Conservation (phyloP, 2,888 invertebrate genomes). For the Leucoma salicis region DNA sequence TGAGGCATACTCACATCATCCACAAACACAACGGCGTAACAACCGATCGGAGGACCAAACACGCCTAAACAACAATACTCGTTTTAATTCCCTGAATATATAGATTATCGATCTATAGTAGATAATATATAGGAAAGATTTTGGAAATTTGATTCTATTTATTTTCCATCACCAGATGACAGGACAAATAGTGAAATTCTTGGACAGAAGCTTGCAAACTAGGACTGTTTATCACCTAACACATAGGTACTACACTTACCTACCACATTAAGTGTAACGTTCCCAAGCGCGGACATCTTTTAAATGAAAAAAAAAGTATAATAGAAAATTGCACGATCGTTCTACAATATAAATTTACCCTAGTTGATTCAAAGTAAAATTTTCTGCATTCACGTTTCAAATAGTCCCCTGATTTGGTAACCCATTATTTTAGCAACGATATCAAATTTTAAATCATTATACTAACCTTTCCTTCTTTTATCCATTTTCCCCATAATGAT, state of each 20-base stretch:
- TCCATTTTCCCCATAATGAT: conserved; percentile 97
- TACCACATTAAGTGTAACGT: too few species aligned
- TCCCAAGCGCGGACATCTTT: too few species aligned
- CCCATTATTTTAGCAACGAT: background rate
- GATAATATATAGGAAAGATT: too few species aligned
- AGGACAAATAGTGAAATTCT: too few species aligned
- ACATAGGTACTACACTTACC: too few species aligned
- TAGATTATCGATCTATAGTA: too few species aligned
- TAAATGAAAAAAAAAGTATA: background rate
- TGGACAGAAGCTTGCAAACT: too few species aligned
- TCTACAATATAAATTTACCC: background rate
- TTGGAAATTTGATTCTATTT: too few species aligned
- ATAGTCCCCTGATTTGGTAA: background rate
- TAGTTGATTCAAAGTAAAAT: background rate
- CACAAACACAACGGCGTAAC: conserved; percentile 94
- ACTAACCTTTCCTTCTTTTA: conserved; percentile 90
- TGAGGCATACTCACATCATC: conserved; percentile 98
- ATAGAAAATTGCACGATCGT: too few species aligned
- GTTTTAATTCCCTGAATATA: too few species aligned
- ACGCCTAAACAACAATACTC: conserved; percentile 85
- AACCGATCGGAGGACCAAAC: conserved; percentile 95
- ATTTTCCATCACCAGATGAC: too few species aligned
- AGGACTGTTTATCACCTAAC: too few species aligned
- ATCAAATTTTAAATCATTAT: background rate
- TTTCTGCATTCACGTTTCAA: background rate